Conservation (phyloP, 1,140 invertebrate species). For the Drosophila melanica region DNA sequence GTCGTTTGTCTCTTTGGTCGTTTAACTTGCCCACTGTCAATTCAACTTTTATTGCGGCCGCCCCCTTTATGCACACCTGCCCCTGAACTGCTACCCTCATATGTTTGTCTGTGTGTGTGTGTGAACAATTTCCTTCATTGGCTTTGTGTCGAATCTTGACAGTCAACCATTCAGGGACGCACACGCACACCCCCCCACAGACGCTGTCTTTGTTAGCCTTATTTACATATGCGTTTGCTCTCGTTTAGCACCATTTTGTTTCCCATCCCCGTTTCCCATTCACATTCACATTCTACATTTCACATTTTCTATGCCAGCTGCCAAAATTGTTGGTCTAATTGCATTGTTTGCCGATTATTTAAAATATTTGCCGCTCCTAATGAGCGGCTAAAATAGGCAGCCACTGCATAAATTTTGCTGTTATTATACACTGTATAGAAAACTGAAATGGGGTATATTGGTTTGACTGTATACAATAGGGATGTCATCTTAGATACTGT, state of each 20-base stretch:
- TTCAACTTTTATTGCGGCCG: slow-evolving; percentile 53
- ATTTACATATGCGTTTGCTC: slow-evolving; percentile 61
- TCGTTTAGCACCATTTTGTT: neutral
- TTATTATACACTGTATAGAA: neutral
- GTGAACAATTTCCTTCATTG: slow-evolving; percentile 68
- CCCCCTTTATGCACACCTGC: slow-evolving; percentile 2
- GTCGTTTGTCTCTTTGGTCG: slow-evolving; percentile 23
- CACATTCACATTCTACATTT: neutral
- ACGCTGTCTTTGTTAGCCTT: slow-evolving; percentile 45
- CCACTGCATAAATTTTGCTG: slow-evolving; percentile 6
- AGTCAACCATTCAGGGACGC: slow-evolving; percentile 27
- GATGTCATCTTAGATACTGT: too few relatives aligned
- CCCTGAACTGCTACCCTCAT: neutral
- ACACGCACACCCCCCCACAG: slow-evolving; percentile 20
- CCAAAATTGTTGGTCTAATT: slow-evolving; percentile 56
- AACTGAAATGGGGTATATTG: too few relatives aligned
- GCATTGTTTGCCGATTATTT: slow-evolving; percentile 59
- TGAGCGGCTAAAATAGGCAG: slow-evolving; percentile 23
- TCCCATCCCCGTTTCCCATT: too few relatives aligned
- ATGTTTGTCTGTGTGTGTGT: slow-evolving; percentile 31
- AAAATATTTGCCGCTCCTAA: slow-evolving; percentile 54
- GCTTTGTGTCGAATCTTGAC: slow-evolving; percentile 76
- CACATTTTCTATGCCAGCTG: slow-evolving; percentile 10
- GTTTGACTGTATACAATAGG: too few relatives aligned
- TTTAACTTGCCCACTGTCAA: slow-evolving; percentile 56